These are phyloP conservation scores for Aldrovandia affinis DNA, from an alignment of 2,797 vertebrate species.

Conservation along the genomic window DNA sequence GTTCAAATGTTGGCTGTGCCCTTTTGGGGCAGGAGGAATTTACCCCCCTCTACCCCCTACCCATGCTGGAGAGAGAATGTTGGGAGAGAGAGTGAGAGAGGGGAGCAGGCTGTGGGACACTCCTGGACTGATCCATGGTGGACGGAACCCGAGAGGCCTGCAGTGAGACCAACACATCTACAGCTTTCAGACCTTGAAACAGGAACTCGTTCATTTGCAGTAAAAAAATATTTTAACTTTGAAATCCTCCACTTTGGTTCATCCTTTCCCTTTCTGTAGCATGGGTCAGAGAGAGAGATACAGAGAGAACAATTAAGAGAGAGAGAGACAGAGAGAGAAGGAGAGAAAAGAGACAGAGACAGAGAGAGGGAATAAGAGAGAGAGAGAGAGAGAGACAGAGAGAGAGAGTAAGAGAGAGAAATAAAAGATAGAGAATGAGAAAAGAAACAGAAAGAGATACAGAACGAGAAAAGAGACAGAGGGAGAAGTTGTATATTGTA, in stretches of 20 bases:
- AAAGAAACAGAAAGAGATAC: not conserved
- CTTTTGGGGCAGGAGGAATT: not conserved
- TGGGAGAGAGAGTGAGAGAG: not conserved
- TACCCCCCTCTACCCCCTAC: not conserved
- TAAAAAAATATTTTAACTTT: too few relatives aligned
- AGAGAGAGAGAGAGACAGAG: not conserved
- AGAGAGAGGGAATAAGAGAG: too few relatives aligned
- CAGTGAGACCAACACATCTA: not conserved
- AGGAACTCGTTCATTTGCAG: too few relatives aligned
- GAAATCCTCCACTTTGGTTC: too few relatives aligned
- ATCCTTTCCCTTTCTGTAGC: too few relatives aligned
- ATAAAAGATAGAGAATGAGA: not conserved
- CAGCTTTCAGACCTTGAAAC: not conserved
- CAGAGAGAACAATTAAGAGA: not conserved
- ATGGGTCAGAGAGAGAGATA: too few relatives aligned
- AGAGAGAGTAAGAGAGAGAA: not conserved
- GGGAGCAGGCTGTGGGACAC: not conserved
- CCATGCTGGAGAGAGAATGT: not conserved
- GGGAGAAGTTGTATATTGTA: too few relatives aligned
- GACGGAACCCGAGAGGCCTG: not conserved
- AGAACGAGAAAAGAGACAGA: not conserved
- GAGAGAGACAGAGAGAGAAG: not conserved
- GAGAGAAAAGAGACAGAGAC: too few relatives aligned
- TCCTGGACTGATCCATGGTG: not conserved
- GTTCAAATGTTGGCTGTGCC: constrained; percentile 5